A percentile compares a stretch with the other conserved stretches of the same genome.
Conservation (phyloP, 2,797 vertebrate genomes). For the Thamnophis elegans region DNA sequence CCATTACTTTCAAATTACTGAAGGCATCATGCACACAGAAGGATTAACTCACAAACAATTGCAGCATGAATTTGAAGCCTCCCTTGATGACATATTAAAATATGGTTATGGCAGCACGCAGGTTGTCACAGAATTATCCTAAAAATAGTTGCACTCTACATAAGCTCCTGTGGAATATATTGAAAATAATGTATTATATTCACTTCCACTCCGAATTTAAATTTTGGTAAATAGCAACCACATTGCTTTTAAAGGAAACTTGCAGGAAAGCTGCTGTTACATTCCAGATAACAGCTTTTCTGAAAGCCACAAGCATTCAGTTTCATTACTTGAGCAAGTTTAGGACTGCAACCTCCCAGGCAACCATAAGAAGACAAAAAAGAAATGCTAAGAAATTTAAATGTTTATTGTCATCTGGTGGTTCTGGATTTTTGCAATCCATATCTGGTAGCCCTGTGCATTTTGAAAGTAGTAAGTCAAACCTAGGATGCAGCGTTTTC, state of each 20-base stretch:
- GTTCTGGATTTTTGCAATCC: neutral
- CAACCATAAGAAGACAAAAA: neutral
- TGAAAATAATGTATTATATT: rapidly evolving
- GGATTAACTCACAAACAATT: neutral
- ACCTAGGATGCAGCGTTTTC: neutral
- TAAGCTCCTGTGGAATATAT: neutral
- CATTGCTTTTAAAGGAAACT: neutral
- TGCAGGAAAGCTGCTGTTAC: neutral
- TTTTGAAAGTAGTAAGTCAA: neutral
- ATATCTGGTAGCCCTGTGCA: neutral
- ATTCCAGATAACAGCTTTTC: neutral
- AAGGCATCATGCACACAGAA: neutral
- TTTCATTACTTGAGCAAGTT: neutral
- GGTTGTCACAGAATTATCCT: neutral
- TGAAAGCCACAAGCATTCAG: neutral
- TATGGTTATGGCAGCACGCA: neutral
- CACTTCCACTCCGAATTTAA: neutral
- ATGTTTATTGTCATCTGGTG: neutral
- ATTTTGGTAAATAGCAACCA: neutral
- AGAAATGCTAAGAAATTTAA: neutral
- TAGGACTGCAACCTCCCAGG: neutral
- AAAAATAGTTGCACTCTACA: neutral
- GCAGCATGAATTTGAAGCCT: neutral
- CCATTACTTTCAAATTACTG: rapidly evolving
- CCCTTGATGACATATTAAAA: neutral